phyloP scores from a whole-genome alignment of 2,888 invertebrate species.

The Sinhomidia bicolor region DNA sequence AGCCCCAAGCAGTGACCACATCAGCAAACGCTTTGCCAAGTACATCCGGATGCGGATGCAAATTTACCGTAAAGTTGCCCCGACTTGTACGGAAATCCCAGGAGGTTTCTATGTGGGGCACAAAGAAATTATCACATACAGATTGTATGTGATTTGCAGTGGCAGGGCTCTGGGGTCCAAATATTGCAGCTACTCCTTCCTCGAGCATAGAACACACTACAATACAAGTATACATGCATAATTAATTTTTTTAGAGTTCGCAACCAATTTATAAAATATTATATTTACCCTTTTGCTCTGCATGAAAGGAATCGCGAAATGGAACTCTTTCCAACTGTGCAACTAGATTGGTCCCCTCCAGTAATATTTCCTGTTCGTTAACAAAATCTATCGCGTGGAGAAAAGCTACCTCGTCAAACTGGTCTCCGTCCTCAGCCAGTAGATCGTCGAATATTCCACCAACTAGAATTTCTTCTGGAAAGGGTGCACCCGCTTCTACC shows the following conservation, averaged over 20 bases:
- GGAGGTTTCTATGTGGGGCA: slow-evolving; percentile 96
- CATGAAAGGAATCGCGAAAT: slow-evolving; percentile 7
- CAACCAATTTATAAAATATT: too few species aligned
- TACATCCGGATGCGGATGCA: slow-evolving; percentile 95
- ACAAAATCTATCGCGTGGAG: background rate
- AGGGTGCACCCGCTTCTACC: background rate
- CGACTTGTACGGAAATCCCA: slow-evolving; percentile 94
- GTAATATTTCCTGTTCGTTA: background rate
- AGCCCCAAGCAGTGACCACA: slow-evolving; percentile 93
- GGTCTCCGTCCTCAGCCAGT: background rate
- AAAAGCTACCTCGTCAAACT: slow-evolving; percentile 25
- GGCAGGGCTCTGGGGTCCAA: slow-evolving; percentile 95
- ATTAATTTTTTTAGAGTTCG: background rate
- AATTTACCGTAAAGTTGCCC: slow-evolving; percentile 95
- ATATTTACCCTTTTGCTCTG: background rate
- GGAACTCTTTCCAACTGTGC: background rate
- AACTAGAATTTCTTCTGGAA: background rate
- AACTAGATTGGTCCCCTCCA: background rate
- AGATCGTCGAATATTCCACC: slow-evolving; percentile 9
- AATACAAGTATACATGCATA: background rate
- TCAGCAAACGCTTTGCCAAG: slow-evolving; percentile 96
- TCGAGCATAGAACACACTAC: slow-evolving; percentile 93
- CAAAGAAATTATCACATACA: slow-evolving; percentile 97
- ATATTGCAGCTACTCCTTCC: slow-evolving; percentile 95
- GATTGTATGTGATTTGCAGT: slow-evolving; percentile 97